Evolutionary conservation across 2,797 vertebrate genomes (phyloP), one percentile per base, ranked within the genome.

Genomic region (Psittacula echo): DNA sequence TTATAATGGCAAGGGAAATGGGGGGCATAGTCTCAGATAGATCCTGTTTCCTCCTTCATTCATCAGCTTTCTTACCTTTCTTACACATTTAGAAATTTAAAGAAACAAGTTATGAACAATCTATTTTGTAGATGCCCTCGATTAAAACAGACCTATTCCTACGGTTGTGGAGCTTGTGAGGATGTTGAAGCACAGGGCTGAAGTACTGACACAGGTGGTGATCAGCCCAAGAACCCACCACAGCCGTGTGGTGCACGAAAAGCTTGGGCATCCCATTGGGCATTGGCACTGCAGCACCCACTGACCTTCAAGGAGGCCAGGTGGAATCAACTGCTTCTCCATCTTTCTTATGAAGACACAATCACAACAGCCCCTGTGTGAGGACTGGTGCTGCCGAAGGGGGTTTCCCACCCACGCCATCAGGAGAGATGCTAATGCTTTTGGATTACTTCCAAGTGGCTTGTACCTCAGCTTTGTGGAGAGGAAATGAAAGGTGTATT

Each of bases 141-240:
- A 50, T 70, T 61, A 95, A 93, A 96, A 90, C 68, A 92, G 70
- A 80, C 50, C 54, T 34, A 22, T 94, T 94, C 92, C 71, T 95
- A 22, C 26, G 30, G 77, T 32, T 56, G 73, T 51, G 87, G 67
- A 87, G n/a, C 12, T 72, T 80, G 68, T 91, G 92, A 82, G 93
- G 92, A 22, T 66, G 39, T 61, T 37, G 39, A 20, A 74, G 71
- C 47, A n/a, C 34, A 47, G 7, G 54, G 85, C 50, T 80, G 86
- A 93, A 94, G 74, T 22, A 60, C n/a, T 70, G 62, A 44, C 50
- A 54, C 65, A 81, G 65, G 44, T 24, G 11, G 71, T 58, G 89
- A 53, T 1, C 19, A 88, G 73, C 80, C 76, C n/a, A 5, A 94
- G 92, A 93, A 86, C 82, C 89, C 85, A 65, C 75, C 66, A 34